Percentiles rank a stretch among this genome's conserved stretches.
Evolutionary conservation across 2,797 vertebrate species (phyloP).

Genomic region (Sorex maritimensis): DNA sequence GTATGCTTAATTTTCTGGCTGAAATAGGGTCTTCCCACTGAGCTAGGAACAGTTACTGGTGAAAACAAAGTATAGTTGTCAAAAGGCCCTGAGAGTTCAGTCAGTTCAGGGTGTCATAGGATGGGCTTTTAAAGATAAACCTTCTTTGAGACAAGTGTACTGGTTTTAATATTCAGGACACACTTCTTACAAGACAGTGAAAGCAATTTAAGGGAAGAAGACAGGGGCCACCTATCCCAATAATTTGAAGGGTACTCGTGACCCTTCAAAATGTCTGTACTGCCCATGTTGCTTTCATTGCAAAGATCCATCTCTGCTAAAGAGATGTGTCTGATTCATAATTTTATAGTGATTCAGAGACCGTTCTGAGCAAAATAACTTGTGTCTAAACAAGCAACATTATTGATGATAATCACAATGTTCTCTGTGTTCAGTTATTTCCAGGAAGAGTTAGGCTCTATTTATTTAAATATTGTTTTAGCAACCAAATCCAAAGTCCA

Average conservation of each 20-base stretch:
- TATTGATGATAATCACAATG: background rate
- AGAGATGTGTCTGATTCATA: constrained; percentile 6
- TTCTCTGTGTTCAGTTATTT: constrained; percentile 57
- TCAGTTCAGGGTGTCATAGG: background rate
- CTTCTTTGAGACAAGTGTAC: background rate
- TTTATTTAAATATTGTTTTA: constrained; percentile 31
- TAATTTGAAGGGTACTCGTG: background rate
- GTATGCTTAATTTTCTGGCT: background rate
- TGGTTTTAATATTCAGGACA: background rate
- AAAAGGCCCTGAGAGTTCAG: background rate
- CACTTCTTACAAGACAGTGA: background rate
- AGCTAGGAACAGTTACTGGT: background rate
- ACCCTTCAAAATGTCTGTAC: background rate
- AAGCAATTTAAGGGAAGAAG: background rate
- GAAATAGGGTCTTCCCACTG: background rate
- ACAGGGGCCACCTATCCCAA: too few species aligned
- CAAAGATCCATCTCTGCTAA: background rate
- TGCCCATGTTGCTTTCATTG: background rate
- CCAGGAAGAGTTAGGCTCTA: background rate
- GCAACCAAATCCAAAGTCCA: background rate
- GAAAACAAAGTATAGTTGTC: background rate
- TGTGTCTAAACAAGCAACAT: constrained; percentile 20
- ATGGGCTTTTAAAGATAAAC: background rate
- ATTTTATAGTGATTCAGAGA: constrained; percentile 6
- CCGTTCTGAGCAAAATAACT: constrained; percentile 16